Conservation (phyloP, 1,140 invertebrate species). For the Drosophila simulans region DNA sequence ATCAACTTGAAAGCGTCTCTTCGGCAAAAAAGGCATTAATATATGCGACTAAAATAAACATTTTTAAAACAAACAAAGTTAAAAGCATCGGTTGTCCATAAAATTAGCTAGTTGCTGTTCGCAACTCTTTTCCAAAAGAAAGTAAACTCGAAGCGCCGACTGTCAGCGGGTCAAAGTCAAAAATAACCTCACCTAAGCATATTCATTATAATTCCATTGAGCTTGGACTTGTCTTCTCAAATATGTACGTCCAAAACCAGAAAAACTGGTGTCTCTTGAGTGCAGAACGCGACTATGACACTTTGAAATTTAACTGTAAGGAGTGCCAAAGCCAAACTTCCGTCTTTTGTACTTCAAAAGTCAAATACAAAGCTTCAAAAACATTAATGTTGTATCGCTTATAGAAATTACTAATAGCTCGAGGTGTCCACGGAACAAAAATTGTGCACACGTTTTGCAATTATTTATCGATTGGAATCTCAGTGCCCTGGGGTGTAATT, state of each 20-base stretch:
- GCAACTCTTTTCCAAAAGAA: slow-evolving; percentile 48
- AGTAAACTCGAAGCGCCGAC: slow-evolving; percentile 31
- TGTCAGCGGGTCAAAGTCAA: slow-evolving; percentile 47
- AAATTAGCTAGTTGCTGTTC: slow-evolving; percentile 21
- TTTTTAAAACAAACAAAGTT: slow-evolving; percentile 44
- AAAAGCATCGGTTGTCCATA: slow-evolving; percentile 12
- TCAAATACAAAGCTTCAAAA: slow-evolving; percentile 12
- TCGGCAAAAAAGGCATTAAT: neutral
- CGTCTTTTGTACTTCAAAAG: slow-evolving; percentile 8
- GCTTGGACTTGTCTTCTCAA: slow-evolving; percentile 25
- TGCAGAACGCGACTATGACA: slow-evolving; percentile 21
- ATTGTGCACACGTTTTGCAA: slow-evolving; percentile 20
- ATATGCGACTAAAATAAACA: slow-evolving; percentile 20
- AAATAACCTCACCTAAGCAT: slow-evolving; percentile 42
- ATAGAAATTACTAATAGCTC: slow-evolving; percentile 30
- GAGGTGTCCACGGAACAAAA: slow-evolving; percentile 20
- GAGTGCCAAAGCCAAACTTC: slow-evolving; percentile 33
- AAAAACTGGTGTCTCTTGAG: slow-evolving; percentile 19
- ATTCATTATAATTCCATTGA: slow-evolving; percentile 47
- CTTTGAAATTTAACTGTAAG: slow-evolving; percentile 29
- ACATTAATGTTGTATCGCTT: slow-evolving; percentile 42
- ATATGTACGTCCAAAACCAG: slow-evolving; percentile 25
- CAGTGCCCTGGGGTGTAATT: slow-evolving; percentile 25
- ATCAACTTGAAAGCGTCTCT: slow-evolving; percentile 9
- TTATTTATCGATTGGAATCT: slow-evolving; percentile 40